A percentile compares a stretch with the other conserved stretches of the same genome.
Evolutionary conservation across 1,140 invertebrate genomes (phyloP).

Genomic region (Ips nitidus): DNA sequence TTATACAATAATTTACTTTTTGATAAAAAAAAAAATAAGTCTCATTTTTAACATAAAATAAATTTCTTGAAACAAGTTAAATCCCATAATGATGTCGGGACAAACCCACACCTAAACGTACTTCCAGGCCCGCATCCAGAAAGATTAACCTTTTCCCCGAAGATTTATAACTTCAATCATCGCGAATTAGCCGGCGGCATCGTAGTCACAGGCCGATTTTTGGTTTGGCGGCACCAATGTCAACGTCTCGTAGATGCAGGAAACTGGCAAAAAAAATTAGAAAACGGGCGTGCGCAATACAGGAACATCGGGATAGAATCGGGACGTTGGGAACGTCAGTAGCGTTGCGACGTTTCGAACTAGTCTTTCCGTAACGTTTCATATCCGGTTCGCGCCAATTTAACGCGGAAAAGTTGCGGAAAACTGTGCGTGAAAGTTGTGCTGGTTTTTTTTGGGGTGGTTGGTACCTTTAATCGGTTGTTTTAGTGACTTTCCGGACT

Average conservation of each 20-base stretch:
- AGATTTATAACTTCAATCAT: neutral
- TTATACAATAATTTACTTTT: too few species aligned
- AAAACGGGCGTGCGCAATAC: conserved; percentile 17
- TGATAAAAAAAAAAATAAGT: too few species aligned
- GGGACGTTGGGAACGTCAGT: conserved; percentile 12
- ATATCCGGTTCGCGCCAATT: conserved; percentile 8
- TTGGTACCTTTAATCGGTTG: too few species aligned
- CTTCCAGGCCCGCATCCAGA: too few species aligned
- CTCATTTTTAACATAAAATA: too few species aligned
- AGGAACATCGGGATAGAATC: conserved; percentile 3
- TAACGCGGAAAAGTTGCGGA: neutral
- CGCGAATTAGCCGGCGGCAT: neutral
- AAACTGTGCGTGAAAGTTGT: neutral
- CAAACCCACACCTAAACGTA: too few species aligned
- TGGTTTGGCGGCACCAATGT: conserved; percentile 8
- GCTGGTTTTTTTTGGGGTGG: neutral
- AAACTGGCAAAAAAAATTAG: conserved; percentile 3
- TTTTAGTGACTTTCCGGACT: too few species aligned
- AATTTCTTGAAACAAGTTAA: too few species aligned
- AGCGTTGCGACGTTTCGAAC: conserved; percentile 26
- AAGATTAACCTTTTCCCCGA: too few species aligned
- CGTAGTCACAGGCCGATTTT: conserved; percentile 5
- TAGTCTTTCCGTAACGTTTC: conserved; percentile 7
- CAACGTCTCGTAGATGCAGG: conserved; percentile 13
- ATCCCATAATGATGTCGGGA: too few species aligned